Conservation (phyloP, 2,113 vertebrate species). For the Chaetodon trifascialis region DNA sequence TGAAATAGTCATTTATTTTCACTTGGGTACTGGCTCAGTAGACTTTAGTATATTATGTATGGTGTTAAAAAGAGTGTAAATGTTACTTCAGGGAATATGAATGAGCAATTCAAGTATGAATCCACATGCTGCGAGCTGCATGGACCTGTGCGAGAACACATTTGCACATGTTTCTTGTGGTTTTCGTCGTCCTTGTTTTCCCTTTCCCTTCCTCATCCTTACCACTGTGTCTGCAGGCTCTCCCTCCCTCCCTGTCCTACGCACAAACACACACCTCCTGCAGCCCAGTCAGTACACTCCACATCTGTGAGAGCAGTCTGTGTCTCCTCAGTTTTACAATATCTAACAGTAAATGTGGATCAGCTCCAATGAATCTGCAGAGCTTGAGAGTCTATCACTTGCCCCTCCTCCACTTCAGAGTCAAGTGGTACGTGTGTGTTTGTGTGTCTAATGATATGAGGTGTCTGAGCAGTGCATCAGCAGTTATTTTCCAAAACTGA, state of each 20-base stretch:
- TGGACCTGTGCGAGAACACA: not conserved
- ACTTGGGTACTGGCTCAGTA: constrained; percentile 69
- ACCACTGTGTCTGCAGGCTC: constrained; percentile 13
- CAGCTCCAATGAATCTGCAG: not conserved
- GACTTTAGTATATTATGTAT: constrained; percentile 64
- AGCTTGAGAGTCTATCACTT: not conserved
- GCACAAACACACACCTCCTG: constrained; percentile 1
- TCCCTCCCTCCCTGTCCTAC: not conserved
- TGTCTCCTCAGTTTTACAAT: constrained; percentile 13
- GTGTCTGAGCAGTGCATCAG: constrained; percentile 19
- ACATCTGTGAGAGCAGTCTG: constrained; percentile 6
- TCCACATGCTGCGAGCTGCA: constrained; percentile 2
- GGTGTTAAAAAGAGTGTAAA: constrained; percentile 46
- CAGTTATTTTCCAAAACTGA: constrained; percentile 28
- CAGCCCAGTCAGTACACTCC: not conserved
- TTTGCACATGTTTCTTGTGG: constrained; percentile 28
- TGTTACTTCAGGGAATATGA: constrained; percentile 51
- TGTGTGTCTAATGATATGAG: not conserved
- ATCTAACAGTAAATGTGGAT: constrained; percentile 18
- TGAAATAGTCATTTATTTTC: constrained; percentile 70
- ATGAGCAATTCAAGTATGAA: constrained; percentile 22
- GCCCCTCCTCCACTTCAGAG: constrained; percentile 1
- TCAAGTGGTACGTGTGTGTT: not conserved
- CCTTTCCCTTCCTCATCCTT: constrained; percentile 1
- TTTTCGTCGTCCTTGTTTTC: constrained; percentile 23